Base-by-base conservation (phyloP, 2,797 vertebrate species). In the Xerus rutilus region DNA sequence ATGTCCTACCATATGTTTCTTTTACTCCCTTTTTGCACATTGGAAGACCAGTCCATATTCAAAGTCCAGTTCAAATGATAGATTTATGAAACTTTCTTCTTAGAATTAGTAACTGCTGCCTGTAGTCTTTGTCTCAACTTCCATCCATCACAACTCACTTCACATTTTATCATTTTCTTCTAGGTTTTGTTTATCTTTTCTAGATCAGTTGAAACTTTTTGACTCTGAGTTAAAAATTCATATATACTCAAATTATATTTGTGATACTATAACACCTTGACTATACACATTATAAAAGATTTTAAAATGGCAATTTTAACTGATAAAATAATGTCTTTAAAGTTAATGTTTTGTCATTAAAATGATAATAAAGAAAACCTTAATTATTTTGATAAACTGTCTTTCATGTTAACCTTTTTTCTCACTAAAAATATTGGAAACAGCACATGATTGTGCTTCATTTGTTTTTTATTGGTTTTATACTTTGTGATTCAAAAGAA, bases 121-220 rank as follows among this genome's bases (percentile, higher is more conserved):
- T n/a, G 32, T 93, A 52, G 30, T 20, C 77, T 96, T 92, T 77
- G 7, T 76, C 11, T 49, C 39, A 91, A 17, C 20, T 91, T 82
- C 5, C n/a, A 30, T 81, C 43, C 89, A 49, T 23, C 32, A 7
- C 70, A 85, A 62, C 23, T 62, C 59, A 62, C 35, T 78, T 94
- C 25, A 85, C 52, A 76, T 83, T 94, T 94, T 95, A 73, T 83
- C 52, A 79, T 83, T 94, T 94, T 95, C 73, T 79, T 94, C 52
- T 92, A 59, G 21, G 73, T 96, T 86, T 93, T 74, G 89, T 18
- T 32, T 92, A 0, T 84, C 35, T 86, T 67, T 28, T 91, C 57
- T 88, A 91, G 32, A 70, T 92, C 45, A 88, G 18, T 89, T 28
- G 73, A 69, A 70, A 86, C 6, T 81, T 72, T 49, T 94, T 83